Evolutionary conservation across 2,113 vertebrate genomes (phyloP).

Genomic region (Tetrao urogallus): DNA sequence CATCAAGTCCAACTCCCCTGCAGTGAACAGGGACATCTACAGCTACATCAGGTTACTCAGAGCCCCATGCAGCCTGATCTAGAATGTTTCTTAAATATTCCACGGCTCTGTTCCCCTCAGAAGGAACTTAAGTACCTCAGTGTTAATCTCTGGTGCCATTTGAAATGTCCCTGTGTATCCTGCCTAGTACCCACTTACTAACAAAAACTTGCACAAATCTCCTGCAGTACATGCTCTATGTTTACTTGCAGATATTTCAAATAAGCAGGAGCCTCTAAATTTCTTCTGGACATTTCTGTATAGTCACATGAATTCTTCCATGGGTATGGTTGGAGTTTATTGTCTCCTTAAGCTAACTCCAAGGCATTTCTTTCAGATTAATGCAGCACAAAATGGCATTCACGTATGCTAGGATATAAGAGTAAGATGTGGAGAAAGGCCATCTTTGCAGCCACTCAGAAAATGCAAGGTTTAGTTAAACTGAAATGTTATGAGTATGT

Average conservation of each 20-base stretch:
- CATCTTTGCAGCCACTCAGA: not conserved
- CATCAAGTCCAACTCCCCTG: too few species aligned
- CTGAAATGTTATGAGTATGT: fast-evolving
- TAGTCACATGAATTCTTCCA: not conserved
- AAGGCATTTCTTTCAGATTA: not conserved
- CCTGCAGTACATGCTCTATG: not conserved
- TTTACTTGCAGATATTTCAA: not conserved
- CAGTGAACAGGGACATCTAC: too few species aligned
- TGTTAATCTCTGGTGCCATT: not conserved
- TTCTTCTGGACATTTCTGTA: not conserved
- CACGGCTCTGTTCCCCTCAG: not conserved
- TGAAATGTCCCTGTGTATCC: not conserved
- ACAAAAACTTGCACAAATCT: not conserved
- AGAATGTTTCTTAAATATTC: too few species aligned
- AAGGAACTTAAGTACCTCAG: not conserved
- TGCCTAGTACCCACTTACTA: not conserved
- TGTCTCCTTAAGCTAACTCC: not conserved
- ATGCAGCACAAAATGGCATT: not conserved
- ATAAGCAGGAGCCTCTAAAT: not conserved
- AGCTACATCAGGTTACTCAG: too few species aligned
- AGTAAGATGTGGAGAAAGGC: not conserved
- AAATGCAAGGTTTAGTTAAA: not conserved
- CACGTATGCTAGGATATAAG: not conserved
- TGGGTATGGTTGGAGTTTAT: not conserved
- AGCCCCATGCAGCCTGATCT: too few species aligned